Evolutionary conservation across 30 jellyfish, hydroid and myxozoan genomes (phyloP), one percentile per base, ranked within the genome.

Genomic region (Hydractinia symbiolongicarpus): DNA sequence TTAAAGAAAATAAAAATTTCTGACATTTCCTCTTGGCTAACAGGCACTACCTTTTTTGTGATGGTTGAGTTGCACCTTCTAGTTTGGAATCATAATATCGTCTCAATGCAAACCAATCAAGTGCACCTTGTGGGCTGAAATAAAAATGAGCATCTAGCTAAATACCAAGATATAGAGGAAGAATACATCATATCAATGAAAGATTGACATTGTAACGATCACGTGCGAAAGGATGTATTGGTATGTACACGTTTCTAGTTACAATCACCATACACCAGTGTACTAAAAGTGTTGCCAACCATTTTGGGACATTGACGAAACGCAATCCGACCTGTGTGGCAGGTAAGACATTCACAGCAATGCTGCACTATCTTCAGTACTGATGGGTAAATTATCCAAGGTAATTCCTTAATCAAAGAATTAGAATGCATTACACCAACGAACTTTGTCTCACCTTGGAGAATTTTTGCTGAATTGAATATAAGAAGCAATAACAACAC

Each of bases 41-140:
- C 51, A 4, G 7, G 50, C 9, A 6, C 16, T 73, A 90, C 97
- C 97, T 74, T 90, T 75, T 79, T 70, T 90, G 97, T 4, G 97
- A 90, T 53, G 97, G 97, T 55, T 90, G 97, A 17, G 85, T 60
- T 50, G 81, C 86, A 9, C 95, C 95, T 7, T 86, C 95, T 62
- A 90, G 86, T 60, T 90, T 90, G 13, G 88, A 61, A 61, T 90
- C 97, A 68, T 82, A 82, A 81, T 54, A 90, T 73, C 95, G 53
- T 21, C 90, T 84, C 82, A 90, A 69, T 19, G 95, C 95, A 85
- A 90, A 90, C 97, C 97, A 90, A 61, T 85, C 97, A 14, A 90
- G 84, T 5, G 97, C 97, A 13, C 91, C 95, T 81, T 90, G 97
- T 0, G 97, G 95, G 66, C 97, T 90, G 74, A 64, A 64, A 64